A percentile compares a stretch with the other conserved stretches of the same genome.
These are phyloP conservation scores for Catharus bicknelli DNA, from an alignment of 2,113 vertebrate species.

Conservation along the genomic window DNA sequence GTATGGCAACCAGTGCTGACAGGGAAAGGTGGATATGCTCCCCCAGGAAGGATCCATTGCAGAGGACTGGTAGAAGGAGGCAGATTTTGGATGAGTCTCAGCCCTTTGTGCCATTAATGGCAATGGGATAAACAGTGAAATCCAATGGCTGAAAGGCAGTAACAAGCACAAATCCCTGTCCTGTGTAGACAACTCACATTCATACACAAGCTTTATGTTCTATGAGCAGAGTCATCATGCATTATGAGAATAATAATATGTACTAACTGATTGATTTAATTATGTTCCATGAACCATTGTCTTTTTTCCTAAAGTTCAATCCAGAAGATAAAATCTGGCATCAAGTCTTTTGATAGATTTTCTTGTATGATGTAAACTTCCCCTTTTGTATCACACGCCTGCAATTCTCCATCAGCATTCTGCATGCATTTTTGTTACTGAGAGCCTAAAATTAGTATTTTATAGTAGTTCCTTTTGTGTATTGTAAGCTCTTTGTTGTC, in stretches of 20 bases:
- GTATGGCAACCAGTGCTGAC: background rate
- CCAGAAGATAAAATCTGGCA: background rate
- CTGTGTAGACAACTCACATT: background rate
- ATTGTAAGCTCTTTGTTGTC: background rate
- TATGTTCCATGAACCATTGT: background rate
- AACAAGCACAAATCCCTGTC: background rate
- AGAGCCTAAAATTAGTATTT: background rate
- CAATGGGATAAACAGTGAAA: background rate
- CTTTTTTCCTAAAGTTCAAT: background rate
- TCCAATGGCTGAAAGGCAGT: background rate
- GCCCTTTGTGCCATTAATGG: background rate
- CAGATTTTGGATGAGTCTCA: rapidly evolving
- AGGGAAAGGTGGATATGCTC: rapidly evolving
- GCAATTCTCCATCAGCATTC: background rate
- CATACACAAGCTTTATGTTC: background rate
- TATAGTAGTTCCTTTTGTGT: background rate
- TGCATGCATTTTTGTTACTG: background rate
- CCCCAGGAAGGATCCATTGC: background rate
- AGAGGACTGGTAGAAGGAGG: background rate
- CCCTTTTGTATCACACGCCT: background rate
- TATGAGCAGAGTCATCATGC: background rate
- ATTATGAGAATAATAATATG: background rate
- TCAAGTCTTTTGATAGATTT: background rate
- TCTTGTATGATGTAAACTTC: background rate
- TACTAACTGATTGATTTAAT: background rate